Evolutionary conservation across 2,797 vertebrate genomes (phyloP).

Genomic region (Propithecus perrieri): DNA sequence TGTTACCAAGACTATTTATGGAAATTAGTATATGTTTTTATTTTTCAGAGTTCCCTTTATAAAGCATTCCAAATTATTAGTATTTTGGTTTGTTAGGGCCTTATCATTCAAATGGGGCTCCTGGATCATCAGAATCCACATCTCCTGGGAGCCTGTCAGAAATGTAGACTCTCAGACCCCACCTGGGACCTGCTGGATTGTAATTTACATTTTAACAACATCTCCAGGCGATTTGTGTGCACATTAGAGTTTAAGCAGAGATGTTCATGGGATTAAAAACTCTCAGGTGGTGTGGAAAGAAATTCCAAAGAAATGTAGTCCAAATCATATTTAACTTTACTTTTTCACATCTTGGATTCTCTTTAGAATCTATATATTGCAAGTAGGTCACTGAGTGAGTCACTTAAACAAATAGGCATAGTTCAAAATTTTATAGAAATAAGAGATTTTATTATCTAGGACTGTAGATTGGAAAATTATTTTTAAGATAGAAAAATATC

Average conservation of each 20-base stretch:
- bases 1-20: not conserved
- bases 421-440: not conserved
- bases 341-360: constrained; percentile 3
- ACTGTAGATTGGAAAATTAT: not conserved
- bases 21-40: not conserved
- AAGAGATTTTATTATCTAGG: not conserved
- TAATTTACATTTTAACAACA: constrained; percentile 20
- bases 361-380: constrained; percentile 7
- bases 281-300: not conserved
- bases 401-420: not conserved
- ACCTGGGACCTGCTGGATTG: not conserved
- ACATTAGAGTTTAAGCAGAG: not conserved
- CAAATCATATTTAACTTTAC: not conserved
- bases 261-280: not conserved
- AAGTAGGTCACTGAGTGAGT: not conserved
- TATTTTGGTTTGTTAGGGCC: not conserved
- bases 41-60: not conserved
- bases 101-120: not conserved
- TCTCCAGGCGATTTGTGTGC: not conserved
- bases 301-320: not conserved
- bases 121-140: not conserved
- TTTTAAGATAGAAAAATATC: constrained; percentile 1
- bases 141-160: not conserved
- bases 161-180: not conserved
- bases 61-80: not conserved